Evolutionary conservation across 2,113 vertebrate genomes (phyloP), one percentile per base, ranked within the genome.

Genomic region (Oplegnathus fasciatus): DNA sequence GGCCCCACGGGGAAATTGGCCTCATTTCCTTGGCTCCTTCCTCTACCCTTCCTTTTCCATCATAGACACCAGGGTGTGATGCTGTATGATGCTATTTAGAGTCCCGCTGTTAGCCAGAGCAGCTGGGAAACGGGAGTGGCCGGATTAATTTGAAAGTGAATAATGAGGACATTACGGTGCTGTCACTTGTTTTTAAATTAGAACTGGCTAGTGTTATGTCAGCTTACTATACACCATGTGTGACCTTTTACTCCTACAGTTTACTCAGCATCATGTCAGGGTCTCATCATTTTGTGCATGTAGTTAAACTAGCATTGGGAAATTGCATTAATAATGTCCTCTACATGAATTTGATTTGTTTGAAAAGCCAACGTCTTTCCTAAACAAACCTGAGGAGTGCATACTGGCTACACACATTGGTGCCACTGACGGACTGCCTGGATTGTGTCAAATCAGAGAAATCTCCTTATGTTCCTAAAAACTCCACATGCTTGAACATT

Each of bases 11-110:
- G 84, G 85, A 94, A 93, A 95, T 93, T 89, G 75, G 46, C 58
- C 91, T 94, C 69, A 94, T 95, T 94, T 95, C 93, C 92, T 91
- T 77, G 78, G 75, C 89, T 94, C 88, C 91, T 95, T 95, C 89
- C 87, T 86, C 54, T 58, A 73, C 58, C 79, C 88, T 91, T 90
- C 84, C 81, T 89, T 73, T 71, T 89, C 72, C 85, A 87, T 86
- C 72, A 40, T 72, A 79, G 44, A 75, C 77, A 84, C 34, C 28
- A 7, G 72, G 13, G 69, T 32, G 85, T 40, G 83, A 83, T 78
- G 37, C 68, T 60, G 40, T 28, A 15, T 10, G 57, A 68, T 67
- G 77, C 60, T 81, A 80, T 65, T 89, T 86, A 46, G 76, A 86
- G 70, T 75, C 15, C 42, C 8, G 57, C 80, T 44, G 77, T 71